These are phyloP conservation scores for Agrenia bidenticulata DNA, from an alignment of 2,888 invertebrate species.

Conservation along the genomic window DNA sequence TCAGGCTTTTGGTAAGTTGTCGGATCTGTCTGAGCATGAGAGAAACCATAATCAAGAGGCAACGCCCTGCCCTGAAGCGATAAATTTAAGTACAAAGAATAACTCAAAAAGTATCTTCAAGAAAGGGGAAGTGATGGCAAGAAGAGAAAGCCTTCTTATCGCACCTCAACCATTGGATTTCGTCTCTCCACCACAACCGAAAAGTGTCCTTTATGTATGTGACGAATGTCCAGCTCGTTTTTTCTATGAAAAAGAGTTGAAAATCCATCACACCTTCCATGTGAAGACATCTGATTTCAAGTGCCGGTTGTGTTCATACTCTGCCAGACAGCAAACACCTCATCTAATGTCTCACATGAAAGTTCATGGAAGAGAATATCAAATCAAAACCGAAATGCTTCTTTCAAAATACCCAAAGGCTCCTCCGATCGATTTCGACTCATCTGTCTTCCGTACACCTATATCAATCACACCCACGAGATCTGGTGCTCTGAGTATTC, in stretches of 20 bases:
- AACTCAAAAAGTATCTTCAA: slow-evolving; percentile 21
- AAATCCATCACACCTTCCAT: slow-evolving; percentile 72
- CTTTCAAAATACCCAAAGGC: slow-evolving; percentile 23
- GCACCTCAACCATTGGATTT: neutral
- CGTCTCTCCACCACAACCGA: neutral
- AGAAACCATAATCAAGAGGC: slow-evolving; percentile 66
- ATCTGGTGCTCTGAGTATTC: neutral
- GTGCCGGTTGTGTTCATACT: slow-evolving; percentile 76
- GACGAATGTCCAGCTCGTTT: slow-evolving; percentile 81
- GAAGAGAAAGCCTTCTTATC: neutral
- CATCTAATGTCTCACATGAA: slow-evolving; percentile 69
- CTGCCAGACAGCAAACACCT: slow-evolving; percentile 66
- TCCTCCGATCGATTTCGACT: slow-evolving; percentile 13
- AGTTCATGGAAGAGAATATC: slow-evolving; percentile 77
- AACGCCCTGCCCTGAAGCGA: slow-evolving; percentile 29
- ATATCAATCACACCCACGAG: neutral
- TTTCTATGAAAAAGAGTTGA: slow-evolving; percentile 71
- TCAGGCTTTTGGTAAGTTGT: slow-evolving; percentile 76
- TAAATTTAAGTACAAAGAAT: slow-evolving; percentile 33
- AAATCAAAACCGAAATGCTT: slow-evolving; percentile 56
- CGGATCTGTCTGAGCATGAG: slow-evolving; percentile 80
- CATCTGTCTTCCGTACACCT: neutral
- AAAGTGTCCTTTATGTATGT: slow-evolving; percentile 66
- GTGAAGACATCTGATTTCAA: slow-evolving; percentile 65
- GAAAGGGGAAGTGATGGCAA: slow-evolving; percentile 15